Evolutionary conservation across 2,888 invertebrate species (phyloP), one percentile per base, ranked within the genome.

Genomic region (Pycnomerus fuliginosus): DNA sequence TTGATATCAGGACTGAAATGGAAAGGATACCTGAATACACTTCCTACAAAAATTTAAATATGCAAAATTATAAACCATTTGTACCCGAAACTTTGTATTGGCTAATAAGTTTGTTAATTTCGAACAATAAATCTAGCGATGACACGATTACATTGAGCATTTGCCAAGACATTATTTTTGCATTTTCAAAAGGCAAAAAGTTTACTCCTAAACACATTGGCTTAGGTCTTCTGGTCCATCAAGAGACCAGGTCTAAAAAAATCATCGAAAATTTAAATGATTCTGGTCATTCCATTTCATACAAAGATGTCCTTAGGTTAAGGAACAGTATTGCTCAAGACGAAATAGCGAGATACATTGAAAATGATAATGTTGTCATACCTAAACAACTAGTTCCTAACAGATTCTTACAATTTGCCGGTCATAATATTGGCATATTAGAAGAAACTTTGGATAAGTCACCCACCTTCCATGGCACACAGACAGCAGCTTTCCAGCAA

Each of bases 381-480:
- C 45, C 45, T 5, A 42, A 43, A n/a, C 46, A 50, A 43, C 28
- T 49, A 11, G 35, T 34, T 13, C 22, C 17, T 11, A 27, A 41
- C 11, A 23, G 37, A 12, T 28, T 28, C 2, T 11, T 54, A 22
- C 49, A 53, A 14, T 55, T 55, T 45, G 44, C 50, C 3, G 52
- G 44, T 1, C 47, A 55, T 34, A 55, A 55, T 17, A 55, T 50
- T 1, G 48, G 48, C 30, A 48, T 50, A 12, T 14, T 51, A n/a
- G 50, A 52, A 30, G 55, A 52, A 46, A 53, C 50, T 1, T 39
- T 49, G 24, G 49, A 49, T 23, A 52, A 52, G 16, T 10, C 37
- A 11, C 45, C 48, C 2, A 52, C 52, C n/a, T 52, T 54, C 29
- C 52, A 52, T 28, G 54, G 29, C 2, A 52, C 52, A 1, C 48